Percentiles rank a stretch among this genome's conserved stretches.
phyloP scores from a whole-genome alignment of 2,888 invertebrate species.

The Lacanobia oleracea region DNA sequence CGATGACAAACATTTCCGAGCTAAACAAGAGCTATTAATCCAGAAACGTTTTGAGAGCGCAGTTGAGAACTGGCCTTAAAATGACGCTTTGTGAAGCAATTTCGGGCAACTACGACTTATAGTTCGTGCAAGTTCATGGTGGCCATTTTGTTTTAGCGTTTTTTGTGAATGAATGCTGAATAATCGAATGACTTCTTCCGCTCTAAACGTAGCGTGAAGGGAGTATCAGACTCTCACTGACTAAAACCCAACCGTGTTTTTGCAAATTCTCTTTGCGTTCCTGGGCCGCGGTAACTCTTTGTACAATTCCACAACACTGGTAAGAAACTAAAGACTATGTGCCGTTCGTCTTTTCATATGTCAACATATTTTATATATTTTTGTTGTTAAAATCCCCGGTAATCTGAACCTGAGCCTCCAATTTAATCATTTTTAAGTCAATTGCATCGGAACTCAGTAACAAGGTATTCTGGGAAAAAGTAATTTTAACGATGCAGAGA shows the following conservation, averaged over 20 bases:
- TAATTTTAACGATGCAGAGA: constrained; percentile 35
- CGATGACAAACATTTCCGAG: constrained; percentile 81
- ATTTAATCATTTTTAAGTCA: constrained; percentile 11
- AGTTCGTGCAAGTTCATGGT: not conserved
- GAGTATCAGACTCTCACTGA: too few species aligned
- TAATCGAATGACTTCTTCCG: too few species aligned
- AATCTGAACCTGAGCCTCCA: not conserved
- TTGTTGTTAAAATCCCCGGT: not conserved
- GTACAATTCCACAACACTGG: too few species aligned
- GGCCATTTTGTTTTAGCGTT: not conserved
- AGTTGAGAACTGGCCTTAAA: constrained; percentile 64
- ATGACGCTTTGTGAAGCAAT: constrained; percentile 62
- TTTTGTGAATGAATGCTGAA: not conserved
- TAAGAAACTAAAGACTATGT: not conserved
- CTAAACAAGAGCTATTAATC: constrained; percentile 82
- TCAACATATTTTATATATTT: not conserved
- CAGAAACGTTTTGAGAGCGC: constrained; percentile 71
- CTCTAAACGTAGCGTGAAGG: too few species aligned
- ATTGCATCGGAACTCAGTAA: constrained; percentile 15
- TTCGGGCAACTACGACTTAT: not conserved
- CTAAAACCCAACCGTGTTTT: too few species aligned
- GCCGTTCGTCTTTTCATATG: not conserved
- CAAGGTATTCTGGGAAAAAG: constrained; percentile 22
- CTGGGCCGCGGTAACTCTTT: too few species aligned
- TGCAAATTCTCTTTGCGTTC: too few species aligned